Base-by-base conservation (phyloP, 2,113 vertebrate species). In the Amia ocellicauda region DNA sequence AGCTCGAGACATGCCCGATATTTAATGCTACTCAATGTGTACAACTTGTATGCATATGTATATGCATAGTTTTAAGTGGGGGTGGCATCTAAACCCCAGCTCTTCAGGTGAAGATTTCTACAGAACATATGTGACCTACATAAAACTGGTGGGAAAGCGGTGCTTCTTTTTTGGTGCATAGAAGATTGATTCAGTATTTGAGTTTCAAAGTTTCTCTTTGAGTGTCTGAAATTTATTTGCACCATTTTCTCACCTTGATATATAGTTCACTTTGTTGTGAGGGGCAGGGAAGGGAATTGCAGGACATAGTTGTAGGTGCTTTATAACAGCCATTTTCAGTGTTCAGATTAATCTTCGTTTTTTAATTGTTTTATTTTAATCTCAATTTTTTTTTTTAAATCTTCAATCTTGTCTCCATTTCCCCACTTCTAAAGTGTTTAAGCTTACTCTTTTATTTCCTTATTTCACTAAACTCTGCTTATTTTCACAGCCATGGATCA, bases 401-500 rank as follows among this genome's bases (percentile, higher is more conserved):
- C 29, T 40, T 22, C 28, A 20, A 56, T 19, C 26, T 20, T 59
- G 16, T 1, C 54, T 53, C 67, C 58, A 43, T 63, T 57, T 70
- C 72, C 51, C 45, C n/a, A 40, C 20, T 65, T 40, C 65, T n/a
- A 75, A 66, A 62, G 42, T 57, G 66, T 19, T 1, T n/a, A n/a
- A 36, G 66, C 64, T 65, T 70, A 72, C 71, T 71, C 69, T 55
- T 69, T 7, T 29, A 62, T 72, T 64, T 66, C 42, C 45, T 60
- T 26, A 28, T 50, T 50, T 19, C 51, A 61, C 68, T 52, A 60
- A 57, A 47, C 19, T 19, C 24, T 43, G 10, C 45, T 72, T 70
- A 72, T 22, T 64, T 7, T 17, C 63, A 67, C 56, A 17, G 74
- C 68, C 40, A 74, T 58, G 71, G 70, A 72, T 70, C 50, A 67